A percentile compares a stretch with the other conserved stretches of the same genome.
Conservation (phyloP, 1,140 invertebrate species). For the Drosophila neocordata region DNA sequence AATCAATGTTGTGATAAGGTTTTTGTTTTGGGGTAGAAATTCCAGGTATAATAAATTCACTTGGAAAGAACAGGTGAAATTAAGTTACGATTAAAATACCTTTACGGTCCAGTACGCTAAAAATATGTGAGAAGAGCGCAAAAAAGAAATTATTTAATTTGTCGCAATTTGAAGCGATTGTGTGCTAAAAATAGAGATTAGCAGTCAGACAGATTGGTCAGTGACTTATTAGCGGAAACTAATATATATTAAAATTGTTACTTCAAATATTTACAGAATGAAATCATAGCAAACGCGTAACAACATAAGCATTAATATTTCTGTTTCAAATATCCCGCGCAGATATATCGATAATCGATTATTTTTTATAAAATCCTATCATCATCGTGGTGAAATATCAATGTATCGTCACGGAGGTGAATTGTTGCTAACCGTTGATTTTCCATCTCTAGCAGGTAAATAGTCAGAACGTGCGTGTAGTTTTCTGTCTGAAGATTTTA, state of each 20-base stretch:
- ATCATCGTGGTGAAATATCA: neutral
- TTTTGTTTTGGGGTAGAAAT: too few species aligned
- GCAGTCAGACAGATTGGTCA: neutral
- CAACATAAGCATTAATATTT: neutral
- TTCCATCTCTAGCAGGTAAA: constrained; percentile 37
- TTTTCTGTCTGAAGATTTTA: neutral
- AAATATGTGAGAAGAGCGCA: neutral
- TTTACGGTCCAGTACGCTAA: constrained; percentile 32
- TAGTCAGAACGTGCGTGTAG: constrained; percentile 47
- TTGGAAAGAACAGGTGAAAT: neutral
- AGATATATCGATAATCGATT: neutral
- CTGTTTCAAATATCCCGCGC: neutral
- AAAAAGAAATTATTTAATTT: constrained; percentile 1
- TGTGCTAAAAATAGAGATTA: neutral
- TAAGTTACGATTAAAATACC: constrained; percentile 29
- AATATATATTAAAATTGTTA: neutral
- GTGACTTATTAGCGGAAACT: neutral
- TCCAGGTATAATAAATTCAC: constrained; percentile 17
- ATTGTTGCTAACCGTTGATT: too few species aligned
- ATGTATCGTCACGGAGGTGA: neutral
- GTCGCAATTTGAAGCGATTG: neutral
- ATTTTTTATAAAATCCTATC: neutral
- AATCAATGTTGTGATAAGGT: constrained; percentile 26
- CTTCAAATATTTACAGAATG: neutral
- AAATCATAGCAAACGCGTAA: neutral